A percentile compares a stretch with the other conserved stretches of the same genome.
Evolutionary conservation across 2,888 invertebrate genomes (phyloP).

Genomic region (Drosophila subsilvestris): DNA sequence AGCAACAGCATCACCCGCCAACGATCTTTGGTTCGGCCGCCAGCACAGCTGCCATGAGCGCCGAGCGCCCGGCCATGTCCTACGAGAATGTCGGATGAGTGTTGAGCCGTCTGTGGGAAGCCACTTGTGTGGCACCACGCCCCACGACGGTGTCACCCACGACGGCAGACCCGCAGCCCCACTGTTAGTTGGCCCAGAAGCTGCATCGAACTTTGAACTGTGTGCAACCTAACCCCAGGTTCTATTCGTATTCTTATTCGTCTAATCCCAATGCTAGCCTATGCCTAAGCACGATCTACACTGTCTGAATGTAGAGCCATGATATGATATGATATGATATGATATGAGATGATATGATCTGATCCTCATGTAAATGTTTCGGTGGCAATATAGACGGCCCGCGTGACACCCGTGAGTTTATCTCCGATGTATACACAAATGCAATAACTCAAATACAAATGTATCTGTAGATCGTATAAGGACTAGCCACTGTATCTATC

Average conservation of each 20-base stretch:
- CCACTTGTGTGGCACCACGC: conserved; percentile 81
- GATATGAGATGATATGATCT: conserved; percentile 15
- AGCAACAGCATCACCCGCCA: conserved; percentile 74
- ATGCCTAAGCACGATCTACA: conserved; percentile 60
- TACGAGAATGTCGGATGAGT: conserved; percentile 83
- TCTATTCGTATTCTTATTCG: conserved; percentile 34
- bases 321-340: conserved; percentile 28
- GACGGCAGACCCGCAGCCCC: conserved; percentile 68
- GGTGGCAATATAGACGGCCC: conserved; percentile 21
- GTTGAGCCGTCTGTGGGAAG: conserved; percentile 82
- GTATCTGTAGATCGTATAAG: background rate
- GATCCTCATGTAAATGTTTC: conserved; percentile 46
- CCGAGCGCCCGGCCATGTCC: conserved; percentile 82
- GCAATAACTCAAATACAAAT: conserved; percentile 19
- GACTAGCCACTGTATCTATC: background rate
- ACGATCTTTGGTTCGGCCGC: conserved; percentile 72
- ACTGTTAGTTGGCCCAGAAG: conserved; percentile 52
- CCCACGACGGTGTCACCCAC: conserved; percentile 77
- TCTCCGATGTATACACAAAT: conserved; percentile 19
- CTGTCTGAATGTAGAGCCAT: conserved; percentile 33
- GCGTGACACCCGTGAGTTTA: conserved; percentile 23
- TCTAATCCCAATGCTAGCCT: conserved; percentile 53
- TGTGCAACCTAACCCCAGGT: conserved; percentile 52
- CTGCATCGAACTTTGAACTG: conserved; percentile 40
- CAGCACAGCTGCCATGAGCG: conserved; percentile 65